These are phyloP conservation scores for Dasypolia templi DNA, from an alignment of 2,888 invertebrate genomes.

Conservation along the genomic window DNA sequence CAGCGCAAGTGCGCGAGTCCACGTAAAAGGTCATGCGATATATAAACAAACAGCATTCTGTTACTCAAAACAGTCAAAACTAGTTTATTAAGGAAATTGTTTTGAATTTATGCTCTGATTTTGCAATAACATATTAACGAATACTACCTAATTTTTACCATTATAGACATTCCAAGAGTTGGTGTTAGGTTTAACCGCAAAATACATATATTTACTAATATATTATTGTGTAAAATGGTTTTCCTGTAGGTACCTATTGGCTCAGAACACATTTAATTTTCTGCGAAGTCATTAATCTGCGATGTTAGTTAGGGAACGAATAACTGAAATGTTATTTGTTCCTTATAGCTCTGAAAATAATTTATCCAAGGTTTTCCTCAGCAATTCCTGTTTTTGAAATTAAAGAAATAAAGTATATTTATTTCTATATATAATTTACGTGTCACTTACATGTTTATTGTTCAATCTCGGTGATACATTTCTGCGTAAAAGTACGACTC, in stretches of 20 bases:
- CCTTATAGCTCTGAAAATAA: slow-evolving; percentile 19
- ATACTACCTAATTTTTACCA: slow-evolving; percentile 24
- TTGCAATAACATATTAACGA: neutral
- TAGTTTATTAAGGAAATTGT: slow-evolving; percentile 41
- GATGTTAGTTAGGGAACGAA: slow-evolving; percentile 1
- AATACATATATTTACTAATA: slow-evolving; percentile 17
- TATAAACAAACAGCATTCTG: slow-evolving; percentile 53
- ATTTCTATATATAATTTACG: neutral
- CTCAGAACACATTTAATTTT: slow-evolving; percentile 25
- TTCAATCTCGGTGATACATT: slow-evolving; percentile 3
- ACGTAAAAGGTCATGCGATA: slow-evolving; percentile 61
- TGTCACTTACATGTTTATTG: slow-evolving; percentile 13
- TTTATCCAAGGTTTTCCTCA: slow-evolving; percentile 44
- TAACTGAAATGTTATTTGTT: no score
- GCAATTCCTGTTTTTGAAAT: slow-evolving; percentile 42
- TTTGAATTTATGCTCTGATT: slow-evolving; percentile 9
- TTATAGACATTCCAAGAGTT: neutral
- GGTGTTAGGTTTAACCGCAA: slow-evolving; percentile 41
- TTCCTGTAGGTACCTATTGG: slow-evolving; percentile 29
- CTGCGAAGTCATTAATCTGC: slow-evolving; percentile 28
- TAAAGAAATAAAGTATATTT: neutral
- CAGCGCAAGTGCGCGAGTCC: slow-evolving; percentile 11
- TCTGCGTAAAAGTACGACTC: slow-evolving; percentile 23
- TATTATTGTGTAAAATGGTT: slow-evolving; percentile 31
- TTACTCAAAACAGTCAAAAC: slow-evolving; percentile 37